These are phyloP conservation scores for Asarcornis scutulata DNA, from an alignment of 2,113 vertebrate genomes.

Conservation along the genomic window DNA sequence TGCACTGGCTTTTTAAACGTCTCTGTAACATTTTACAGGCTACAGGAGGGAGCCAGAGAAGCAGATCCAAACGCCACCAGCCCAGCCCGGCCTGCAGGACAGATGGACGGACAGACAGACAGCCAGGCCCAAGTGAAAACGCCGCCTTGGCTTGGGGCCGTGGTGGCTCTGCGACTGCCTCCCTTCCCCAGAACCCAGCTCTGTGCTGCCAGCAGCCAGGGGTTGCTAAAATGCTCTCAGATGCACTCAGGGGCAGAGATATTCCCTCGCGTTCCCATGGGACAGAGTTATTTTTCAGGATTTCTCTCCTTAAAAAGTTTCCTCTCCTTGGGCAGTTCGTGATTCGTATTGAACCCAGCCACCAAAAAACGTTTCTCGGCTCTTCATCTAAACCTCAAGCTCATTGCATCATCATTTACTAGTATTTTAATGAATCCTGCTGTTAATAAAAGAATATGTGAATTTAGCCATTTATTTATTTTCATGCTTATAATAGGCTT, in stretches of 20 bases:
- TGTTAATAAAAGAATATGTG: fast-evolving
- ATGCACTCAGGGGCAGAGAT: not conserved
- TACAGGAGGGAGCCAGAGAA: not conserved
- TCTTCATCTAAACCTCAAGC: not conserved
- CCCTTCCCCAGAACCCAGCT: not conserved
- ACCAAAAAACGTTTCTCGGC: fast-evolving
- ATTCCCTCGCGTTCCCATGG: not conserved
- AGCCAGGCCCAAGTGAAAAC: not conserved
- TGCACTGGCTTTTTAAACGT: not conserved
- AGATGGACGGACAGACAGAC: not conserved
- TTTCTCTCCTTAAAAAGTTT: not conserved
- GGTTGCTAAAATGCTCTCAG: not conserved
- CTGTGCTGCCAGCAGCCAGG: not conserved
- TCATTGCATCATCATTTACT: fast-evolving
- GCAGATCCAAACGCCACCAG: not conserved
- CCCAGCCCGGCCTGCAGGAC: not conserved
- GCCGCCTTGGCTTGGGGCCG: not conserved
- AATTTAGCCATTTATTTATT: fast-evolving
- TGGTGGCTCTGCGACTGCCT: not conserved
- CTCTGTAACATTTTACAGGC: not conserved
- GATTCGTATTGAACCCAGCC: fast-evolving
- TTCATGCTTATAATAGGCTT: fast-evolving
- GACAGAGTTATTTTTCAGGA: not conserved
- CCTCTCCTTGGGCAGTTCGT: fast-evolving
- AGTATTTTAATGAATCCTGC: not conserved